Evolutionary conservation across 2,113 vertebrate genomes (phyloP), one percentile per base, ranked within the genome.

Genomic region (Cyprinodon variegatus): DNA sequence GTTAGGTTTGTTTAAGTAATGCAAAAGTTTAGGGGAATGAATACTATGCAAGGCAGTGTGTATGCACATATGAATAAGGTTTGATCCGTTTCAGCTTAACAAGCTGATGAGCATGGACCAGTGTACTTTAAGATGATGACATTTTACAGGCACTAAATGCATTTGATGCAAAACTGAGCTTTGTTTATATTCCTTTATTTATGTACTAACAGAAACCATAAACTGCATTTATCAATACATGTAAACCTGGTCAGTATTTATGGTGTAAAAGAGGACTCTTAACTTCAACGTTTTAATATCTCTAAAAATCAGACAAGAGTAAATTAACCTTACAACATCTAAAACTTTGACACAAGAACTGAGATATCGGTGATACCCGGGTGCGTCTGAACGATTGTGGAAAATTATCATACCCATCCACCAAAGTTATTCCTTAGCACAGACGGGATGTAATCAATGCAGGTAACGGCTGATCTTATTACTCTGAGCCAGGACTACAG

Each of bases 401-500:
- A 57, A n/a, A 57, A 57, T n/a, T n/a, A 57, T 8, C 20, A 57
- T 57, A 57, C 20, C 50, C 38, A 43, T 43, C 38, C 41, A 43
- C 57, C 22, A 57, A 77, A 81, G 77, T 77, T 81, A 81, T 60
- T 72, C 38, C 70, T 68, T 53, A 41, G 12, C 13, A 61, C 43
- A 72, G 63, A 66, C 2, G 11, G 36, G 43, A 6, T 63, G 36
- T 70, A 74, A 89, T 92, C 83, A 85, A 90, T 93, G 87, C 11
- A 61, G 45, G 61, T 75, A 69, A 67, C 6, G 43, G 53, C 41
- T 78, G 17, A 50, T 85, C 67, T 41, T 50, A 22, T 14, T 46
- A 78, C 67, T 83, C 62, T 8, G 63, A 68, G 85, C 78, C 20
- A 6, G 6, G 48, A 95, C 95, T 79, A 0, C 81, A 79, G 78